Percentiles rank a stretch among this genome's conserved stretches.
These are phyloP conservation scores for Hydrochoerus hydrochaeris DNA, from an alignment of 2,113 vertebrate genomes.

Conservation along the genomic window DNA sequence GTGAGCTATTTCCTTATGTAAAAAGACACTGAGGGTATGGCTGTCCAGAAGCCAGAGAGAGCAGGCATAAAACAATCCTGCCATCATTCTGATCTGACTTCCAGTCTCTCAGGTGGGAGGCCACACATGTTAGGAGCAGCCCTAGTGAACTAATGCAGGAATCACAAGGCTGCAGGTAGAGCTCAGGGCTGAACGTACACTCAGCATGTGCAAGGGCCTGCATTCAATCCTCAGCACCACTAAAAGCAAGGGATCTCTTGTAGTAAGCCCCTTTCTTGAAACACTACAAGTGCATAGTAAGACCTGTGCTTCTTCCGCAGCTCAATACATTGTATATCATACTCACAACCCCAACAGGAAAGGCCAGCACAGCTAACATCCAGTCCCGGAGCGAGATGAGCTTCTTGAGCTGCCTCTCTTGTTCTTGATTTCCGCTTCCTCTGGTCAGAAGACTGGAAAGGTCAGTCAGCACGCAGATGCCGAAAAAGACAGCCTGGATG, in stretches of 20 bases:
- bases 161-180: background rate
- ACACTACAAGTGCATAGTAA: slow-evolving; percentile 9
- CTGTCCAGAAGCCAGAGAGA: background rate
- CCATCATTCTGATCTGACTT: background rate
- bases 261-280: background rate
- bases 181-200: background rate
- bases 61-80: background rate
- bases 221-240: background rate
- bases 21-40: background rate
- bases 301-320: slow-evolving; percentile 19
- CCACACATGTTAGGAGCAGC: background rate
- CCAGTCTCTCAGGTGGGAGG: background rate
- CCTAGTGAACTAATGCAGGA: background rate
- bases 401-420: slow-evolving; percentile 96
- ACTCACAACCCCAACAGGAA: slow-evolving; percentile 97
- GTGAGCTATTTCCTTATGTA: background rate
- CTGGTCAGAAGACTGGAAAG: slow-evolving; percentile 96
- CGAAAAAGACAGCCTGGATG: slow-evolving; percentile 98
- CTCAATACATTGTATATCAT: background rate
- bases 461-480: slow-evolving; percentile 96
- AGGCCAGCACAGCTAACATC: slow-evolving; percentile 97
- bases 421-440: slow-evolving; percentile 93
- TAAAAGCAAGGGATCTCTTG: background rate
- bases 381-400: slow-evolving; percentile 96
- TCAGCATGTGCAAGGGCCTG: background rate